Conservation (phyloP, 1,140 invertebrate species). For the Chrysomallon squamiferum region DNA sequence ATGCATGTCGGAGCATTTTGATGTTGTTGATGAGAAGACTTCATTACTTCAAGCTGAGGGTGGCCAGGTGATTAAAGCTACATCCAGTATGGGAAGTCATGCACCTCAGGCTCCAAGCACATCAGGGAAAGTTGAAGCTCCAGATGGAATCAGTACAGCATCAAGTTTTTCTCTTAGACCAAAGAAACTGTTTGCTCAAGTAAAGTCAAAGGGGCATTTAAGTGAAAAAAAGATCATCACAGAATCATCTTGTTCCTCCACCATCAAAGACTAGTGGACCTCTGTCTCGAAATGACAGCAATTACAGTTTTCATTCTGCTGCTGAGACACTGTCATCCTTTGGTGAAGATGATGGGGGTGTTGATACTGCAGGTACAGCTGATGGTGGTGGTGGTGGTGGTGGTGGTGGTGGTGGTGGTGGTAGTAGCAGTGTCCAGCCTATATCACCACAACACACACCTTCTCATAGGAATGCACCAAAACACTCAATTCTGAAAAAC, state of each 20-base stretch:
- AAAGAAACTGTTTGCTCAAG: slow-evolving; percentile 18
- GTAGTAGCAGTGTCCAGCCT: not conserved
- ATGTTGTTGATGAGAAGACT: slow-evolving; percentile 85
- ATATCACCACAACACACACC: slow-evolving; percentile 50
- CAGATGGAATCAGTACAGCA: slow-evolving; percentile 21
- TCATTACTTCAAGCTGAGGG: slow-evolving; percentile 75
- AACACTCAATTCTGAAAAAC: slow-evolving; percentile 47
- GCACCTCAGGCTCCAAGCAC: slow-evolving; percentile 20
- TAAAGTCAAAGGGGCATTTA: slow-evolving; percentile 27
- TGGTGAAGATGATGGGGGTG: slow-evolving; percentile 33
- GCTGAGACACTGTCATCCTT: slow-evolving; percentile 58
- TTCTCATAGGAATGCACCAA: slow-evolving; percentile 24
- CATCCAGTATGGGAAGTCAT: slow-evolving; percentile 38
- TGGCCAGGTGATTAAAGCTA: slow-evolving; percentile 50
- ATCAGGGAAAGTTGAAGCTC: slow-evolving; percentile 23
- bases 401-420: too few species aligned
- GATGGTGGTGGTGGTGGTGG: too few species aligned
- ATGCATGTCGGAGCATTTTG: slow-evolving; percentile 65
- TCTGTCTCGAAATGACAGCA: slow-evolving; percentile 75
- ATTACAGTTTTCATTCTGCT: slow-evolving; percentile 70
- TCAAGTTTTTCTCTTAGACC: slow-evolving; percentile 24
- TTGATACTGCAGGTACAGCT: too few species aligned
- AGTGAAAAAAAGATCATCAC: too few species aligned
- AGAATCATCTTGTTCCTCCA: too few species aligned
- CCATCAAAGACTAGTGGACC: slow-evolving; percentile 51